Conservation (phyloP, 2,888 invertebrate genomes). For the Sesia apiformis region DNA sequence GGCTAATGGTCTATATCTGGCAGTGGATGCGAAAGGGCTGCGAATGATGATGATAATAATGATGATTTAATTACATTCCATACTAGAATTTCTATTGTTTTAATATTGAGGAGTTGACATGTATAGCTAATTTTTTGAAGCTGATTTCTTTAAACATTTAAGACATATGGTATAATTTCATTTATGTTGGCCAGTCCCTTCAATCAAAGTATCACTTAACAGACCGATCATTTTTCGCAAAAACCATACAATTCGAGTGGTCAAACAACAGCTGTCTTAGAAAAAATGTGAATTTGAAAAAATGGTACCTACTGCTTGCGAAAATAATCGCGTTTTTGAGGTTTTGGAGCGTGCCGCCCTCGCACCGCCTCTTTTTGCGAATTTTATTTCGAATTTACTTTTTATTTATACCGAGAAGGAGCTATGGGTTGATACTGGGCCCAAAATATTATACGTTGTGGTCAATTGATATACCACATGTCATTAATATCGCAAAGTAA, state of each 20-base stretch:
- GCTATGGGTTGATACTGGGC: constrained; percentile 6
- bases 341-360: constrained; percentile 61
- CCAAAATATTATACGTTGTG: background rate
- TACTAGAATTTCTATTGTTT: no score
- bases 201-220: constrained; percentile 55
- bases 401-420: constrained; percentile 33
- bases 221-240: constrained; percentile 22
- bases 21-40: no score
- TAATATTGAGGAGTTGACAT: no score
- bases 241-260: constrained; percentile 56
- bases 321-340: constrained; percentile 40
- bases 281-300: constrained; percentile 19
- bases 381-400: constrained; percentile 41
- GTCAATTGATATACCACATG: background rate
- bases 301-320: constrained; percentile 3
- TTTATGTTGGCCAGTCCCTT: constrained; percentile 19
- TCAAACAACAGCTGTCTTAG: constrained; percentile 60
- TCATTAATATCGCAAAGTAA: no score
- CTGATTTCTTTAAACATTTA: background rate
- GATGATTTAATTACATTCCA: no score
- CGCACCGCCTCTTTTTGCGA: constrained; percentile 38
- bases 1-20: no score
- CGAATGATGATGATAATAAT: no score
- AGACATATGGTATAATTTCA: background rate
- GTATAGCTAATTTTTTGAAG: no score